phyloP scores from a whole-genome alignment of 2,113 vertebrate species.

The Otocyon megalotis region DNA sequence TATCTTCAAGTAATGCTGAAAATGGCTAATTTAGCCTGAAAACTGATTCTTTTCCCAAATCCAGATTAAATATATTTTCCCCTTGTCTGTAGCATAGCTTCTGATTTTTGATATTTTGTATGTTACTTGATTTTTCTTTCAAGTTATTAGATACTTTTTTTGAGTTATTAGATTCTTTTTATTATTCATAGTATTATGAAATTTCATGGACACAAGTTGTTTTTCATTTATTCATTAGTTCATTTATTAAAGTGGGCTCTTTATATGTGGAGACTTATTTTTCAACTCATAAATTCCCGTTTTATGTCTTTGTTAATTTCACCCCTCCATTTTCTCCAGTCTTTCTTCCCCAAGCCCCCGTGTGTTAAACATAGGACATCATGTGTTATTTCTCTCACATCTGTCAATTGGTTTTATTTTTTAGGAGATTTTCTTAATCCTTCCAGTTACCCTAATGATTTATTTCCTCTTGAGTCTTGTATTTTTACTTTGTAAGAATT shows the following conservation, averaged over 20 bases:
- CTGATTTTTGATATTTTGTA: neutral
- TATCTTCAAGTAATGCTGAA: slow-evolving; percentile 3
- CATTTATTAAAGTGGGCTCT: neutral
- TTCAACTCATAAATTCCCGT: neutral
- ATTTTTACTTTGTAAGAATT: slow-evolving; percentile 4
- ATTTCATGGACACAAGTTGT: neutral
- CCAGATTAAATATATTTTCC: neutral
- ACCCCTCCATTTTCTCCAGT: neutral
- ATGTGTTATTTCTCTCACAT: neutral
- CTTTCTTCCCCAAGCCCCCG: neutral
- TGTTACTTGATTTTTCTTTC: neutral
- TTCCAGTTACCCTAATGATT: neutral
- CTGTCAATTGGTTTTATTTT: neutral
- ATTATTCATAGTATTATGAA: neutral
- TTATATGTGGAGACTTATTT: neutral
- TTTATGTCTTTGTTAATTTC: neutral
- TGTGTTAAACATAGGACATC: neutral
- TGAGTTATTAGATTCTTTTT: slow-evolving; percentile 2
- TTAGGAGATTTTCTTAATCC: neutral
- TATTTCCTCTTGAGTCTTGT: neutral
- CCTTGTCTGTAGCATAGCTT: neutral
- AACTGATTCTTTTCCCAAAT: neutral
- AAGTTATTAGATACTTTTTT: neutral
- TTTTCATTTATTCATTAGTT: neutral
- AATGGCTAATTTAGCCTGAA: neutral